These are phyloP conservation scores for Tetragonula clypearis DNA, from an alignment of 1,140 invertebrate species.

Conservation along the genomic window DNA sequence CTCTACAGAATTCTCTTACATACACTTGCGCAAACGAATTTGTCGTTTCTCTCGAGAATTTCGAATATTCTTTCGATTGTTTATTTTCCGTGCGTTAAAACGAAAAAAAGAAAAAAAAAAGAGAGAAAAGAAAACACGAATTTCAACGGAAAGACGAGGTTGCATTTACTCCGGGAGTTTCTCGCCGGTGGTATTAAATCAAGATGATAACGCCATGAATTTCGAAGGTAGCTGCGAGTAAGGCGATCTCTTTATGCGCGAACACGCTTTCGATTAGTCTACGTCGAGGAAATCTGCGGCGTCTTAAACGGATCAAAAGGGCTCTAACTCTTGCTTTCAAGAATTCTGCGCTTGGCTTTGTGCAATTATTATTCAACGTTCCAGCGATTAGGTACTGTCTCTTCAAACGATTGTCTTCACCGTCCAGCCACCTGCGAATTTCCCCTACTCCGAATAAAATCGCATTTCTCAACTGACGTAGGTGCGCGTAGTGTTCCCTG, in stretches of 20 bases:
- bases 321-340: constrained; percentile 18
- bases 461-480: not conserved
- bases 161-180: not conserved
- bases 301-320: constrained; percentile 23
- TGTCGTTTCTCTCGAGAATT: too few relatives aligned
- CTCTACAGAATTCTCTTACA: too few relatives aligned
- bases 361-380: constrained; percentile 13
- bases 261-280: constrained; percentile 37
- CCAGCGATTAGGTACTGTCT: constrained; percentile 3
- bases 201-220: constrained; percentile 2
- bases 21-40: too few relatives aligned
- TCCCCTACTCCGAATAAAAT: not conserved
- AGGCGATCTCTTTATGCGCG: constrained; percentile 23
- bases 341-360: constrained; percentile 11
- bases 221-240: not conserved
- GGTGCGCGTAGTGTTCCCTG: too few relatives aligned
- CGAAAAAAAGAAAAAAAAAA: too few relatives aligned
- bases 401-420: not conserved
- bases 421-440: not conserved
- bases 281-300: constrained; percentile 23
- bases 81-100: too few relatives aligned
- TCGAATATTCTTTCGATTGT: too few relatives aligned
- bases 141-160: not conserved
- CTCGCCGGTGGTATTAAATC: constrained; percentile 5
- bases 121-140: not conserved